Conservation (phyloP, 2,888 invertebrate species). For the Diachrysia chrysitis region DNA sequence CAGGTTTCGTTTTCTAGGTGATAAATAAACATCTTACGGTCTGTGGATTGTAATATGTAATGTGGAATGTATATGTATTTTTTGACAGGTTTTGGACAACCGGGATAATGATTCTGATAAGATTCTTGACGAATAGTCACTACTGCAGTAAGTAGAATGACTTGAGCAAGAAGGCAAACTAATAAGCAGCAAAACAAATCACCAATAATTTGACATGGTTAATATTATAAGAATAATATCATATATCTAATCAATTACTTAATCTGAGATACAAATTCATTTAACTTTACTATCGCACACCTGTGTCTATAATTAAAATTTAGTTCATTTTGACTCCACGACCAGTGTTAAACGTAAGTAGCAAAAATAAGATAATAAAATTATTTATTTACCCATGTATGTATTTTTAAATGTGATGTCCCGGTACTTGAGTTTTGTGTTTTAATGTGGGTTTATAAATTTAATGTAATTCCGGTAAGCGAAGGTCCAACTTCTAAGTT, state of each 20-base stretch:
- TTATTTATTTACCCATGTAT: neutral
- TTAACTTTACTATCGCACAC: neutral
- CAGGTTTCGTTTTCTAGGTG: too few relatives aligned
- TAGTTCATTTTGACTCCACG: neutral
- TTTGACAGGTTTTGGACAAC: too few relatives aligned
- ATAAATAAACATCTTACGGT: too few relatives aligned
- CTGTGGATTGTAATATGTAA: too few relatives aligned
- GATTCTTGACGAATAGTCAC: neutral
- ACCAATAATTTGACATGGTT: neutral
- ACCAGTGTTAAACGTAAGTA: neutral
- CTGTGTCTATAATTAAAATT: neutral
- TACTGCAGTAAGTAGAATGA: neutral
- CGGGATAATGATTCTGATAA: too few relatives aligned
- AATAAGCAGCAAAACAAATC: neutral
- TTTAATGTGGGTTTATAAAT: too few relatives aligned
- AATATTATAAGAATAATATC: neutral
- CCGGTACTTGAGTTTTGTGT: neutral
- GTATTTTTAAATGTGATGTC: neutral
- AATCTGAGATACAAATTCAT: neutral
- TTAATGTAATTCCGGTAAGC: too few relatives aligned
- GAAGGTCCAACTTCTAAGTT: too few relatives aligned
- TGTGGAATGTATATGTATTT: too few relatives aligned
- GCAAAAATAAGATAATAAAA: neutral
- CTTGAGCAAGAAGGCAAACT: neutral
- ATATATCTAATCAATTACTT: neutral